Conservation (phyloP, 2,113 vertebrate genomes). For the Cyanoderma ruficeps region DNA sequence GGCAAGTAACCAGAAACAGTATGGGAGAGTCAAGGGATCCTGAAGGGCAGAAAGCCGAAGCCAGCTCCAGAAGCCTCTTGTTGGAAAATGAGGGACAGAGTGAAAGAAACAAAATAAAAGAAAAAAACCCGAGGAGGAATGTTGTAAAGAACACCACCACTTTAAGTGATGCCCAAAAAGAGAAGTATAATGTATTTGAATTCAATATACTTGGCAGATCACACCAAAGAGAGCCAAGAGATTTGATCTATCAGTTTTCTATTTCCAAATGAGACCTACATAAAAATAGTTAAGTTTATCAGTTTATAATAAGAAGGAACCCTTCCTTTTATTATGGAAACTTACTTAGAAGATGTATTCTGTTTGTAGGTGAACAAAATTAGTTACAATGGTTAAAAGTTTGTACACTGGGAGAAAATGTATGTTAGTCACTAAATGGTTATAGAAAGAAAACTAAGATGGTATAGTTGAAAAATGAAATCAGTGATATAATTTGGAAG, state of each 20-base stretch:
- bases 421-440: neutral
- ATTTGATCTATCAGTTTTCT: neutral
- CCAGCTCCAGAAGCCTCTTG: neutral
- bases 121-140: neutral
- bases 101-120: neutral
- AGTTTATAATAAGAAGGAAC: neutral
- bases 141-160: neutral
- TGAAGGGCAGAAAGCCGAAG: neutral
- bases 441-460: neutral
- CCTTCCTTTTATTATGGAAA: neutral
- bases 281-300: neutral
- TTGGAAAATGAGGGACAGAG: neutral
- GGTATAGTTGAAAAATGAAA: neutral
- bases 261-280: neutral
- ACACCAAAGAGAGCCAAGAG: neutral
- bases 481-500: neutral
- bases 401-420: neutral
- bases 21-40: neutral
- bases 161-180: neutral
- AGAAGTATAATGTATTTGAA: neutral
- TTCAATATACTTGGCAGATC: neutral
- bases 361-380: fast-evolving
- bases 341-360: neutral
- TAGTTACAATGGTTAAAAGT: neutral
- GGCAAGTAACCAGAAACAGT: neutral